Conservation (phyloP, 2,797 vertebrate genomes). For the Tadarida brasiliensis region DNA sequence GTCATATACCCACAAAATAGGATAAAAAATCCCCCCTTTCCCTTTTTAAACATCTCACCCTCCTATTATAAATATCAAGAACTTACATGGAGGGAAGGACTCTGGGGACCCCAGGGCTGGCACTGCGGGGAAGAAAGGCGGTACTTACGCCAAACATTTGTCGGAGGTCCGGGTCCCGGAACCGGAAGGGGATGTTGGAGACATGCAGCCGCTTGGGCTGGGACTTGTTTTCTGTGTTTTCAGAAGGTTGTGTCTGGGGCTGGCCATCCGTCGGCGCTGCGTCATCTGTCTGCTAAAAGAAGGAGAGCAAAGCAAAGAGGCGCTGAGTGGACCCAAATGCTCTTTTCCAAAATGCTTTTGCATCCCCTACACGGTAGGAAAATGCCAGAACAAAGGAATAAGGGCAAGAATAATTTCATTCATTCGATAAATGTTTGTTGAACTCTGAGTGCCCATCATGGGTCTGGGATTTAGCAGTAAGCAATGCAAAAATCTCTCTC, state of each 20-base stretch:
- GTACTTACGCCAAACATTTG: slow-evolving; percentile 98
- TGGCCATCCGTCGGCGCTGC: slow-evolving; percentile 94
- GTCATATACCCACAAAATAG: neutral
- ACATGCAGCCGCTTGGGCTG: slow-evolving; percentile 98
- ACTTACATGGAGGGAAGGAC: neutral
- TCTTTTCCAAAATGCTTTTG: neutral
- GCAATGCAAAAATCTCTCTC: neutral
- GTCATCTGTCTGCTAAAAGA: slow-evolving; percentile 96
- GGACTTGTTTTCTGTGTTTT: slow-evolving; percentile 97
- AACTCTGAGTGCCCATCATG: neutral
- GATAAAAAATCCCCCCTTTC: neutral
- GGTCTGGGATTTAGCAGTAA: neutral
- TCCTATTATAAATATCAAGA: neutral
- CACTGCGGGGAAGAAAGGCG: neutral
- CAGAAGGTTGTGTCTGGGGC: slow-evolving; percentile 94
- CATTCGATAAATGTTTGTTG: neutral
- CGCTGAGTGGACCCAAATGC: neutral
- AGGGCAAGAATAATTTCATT: neutral
- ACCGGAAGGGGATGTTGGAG: slow-evolving; percentile 99
- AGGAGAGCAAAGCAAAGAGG: slow-evolving; percentile 75
- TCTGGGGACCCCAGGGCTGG: neutral
- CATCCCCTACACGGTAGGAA: neutral
- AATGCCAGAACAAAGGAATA: neutral
- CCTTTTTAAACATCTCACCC: neutral
- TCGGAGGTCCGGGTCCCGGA: slow-evolving; percentile 97